phyloP scores from a whole-genome alignment of 2,888 invertebrate species.

The Apamea epomidion region DNA sequence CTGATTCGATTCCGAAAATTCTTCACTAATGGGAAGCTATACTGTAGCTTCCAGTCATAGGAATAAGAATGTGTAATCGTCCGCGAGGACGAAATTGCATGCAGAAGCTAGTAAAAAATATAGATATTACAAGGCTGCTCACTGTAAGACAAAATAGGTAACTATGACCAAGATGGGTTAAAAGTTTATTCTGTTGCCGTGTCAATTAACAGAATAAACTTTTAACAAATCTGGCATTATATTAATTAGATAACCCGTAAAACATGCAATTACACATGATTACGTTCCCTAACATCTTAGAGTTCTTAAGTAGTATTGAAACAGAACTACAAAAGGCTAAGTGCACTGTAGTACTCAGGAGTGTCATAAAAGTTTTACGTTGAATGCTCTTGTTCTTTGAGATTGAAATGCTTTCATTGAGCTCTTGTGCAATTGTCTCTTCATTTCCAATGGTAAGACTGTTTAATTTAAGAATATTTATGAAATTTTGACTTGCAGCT shows the following conservation, averaged over 20 bases:
- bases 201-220: too few species aligned
- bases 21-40: too few species aligned
- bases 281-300: not conserved
- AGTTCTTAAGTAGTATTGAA: not conserved
- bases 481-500: not conserved
- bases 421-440: not conserved
- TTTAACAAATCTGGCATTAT: too few species aligned
- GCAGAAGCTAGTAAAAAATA: too few species aligned
- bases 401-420: not conserved
- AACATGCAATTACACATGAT: not conserved
- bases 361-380: constrained; percentile 16
- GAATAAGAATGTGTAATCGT: too few species aligned
- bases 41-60: too few species aligned
- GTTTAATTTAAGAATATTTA: not conserved
- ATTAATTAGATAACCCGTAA: not conserved
- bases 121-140: too few species aligned
- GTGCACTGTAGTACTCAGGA: not conserved
- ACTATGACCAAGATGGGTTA: too few species aligned
- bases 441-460: not conserved
- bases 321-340: not conserved
- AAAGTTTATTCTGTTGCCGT: too few species aligned
- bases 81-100: too few species aligned
- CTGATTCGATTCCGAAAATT: too few species aligned
- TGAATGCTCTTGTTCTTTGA: constrained; percentile 32
- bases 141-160: too few species aligned